A percentile compares a stretch with the other conserved stretches of the same genome.
phyloP scores from a whole-genome alignment of 2,797 vertebrate species.

The Mustela erminea region DNA sequence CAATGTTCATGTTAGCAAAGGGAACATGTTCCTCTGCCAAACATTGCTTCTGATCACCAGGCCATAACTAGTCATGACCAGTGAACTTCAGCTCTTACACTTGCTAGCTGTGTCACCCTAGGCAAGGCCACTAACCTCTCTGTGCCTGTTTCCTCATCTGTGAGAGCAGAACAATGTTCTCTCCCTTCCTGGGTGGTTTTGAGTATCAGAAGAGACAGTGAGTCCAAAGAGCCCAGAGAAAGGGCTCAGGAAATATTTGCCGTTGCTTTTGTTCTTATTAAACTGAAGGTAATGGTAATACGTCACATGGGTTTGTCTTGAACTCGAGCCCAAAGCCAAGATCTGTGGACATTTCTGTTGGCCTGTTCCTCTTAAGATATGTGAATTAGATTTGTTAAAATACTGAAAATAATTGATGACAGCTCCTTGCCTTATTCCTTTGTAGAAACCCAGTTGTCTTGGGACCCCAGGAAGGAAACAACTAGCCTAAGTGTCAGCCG shows the following conservation, averaged over 20 bases:
- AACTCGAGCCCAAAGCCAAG: background rate
- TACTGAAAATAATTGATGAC: background rate
- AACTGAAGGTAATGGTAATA: background rate
- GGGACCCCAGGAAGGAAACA: background rate
- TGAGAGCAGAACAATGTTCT: background rate
- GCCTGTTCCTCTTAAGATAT: background rate
- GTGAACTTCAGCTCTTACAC: background rate
- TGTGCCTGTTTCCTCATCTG: background rate
- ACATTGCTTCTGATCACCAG: background rate
- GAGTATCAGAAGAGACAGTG: background rate
- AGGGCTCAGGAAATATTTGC: background rate
- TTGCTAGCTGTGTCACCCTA: background rate
- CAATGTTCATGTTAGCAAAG: background rate
- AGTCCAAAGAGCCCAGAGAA: background rate
- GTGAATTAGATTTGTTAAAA: background rate
- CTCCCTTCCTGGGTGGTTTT: background rate
- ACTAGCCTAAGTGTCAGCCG: background rate
- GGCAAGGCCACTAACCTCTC: background rate
- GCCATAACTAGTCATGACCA: background rate
- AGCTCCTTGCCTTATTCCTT: background rate
- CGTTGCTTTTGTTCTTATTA: background rate
- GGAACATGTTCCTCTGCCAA: background rate
- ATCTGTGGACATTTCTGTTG: background rate
- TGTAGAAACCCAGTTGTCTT: background rate
- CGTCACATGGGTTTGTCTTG: background rate